Percentiles rank a stretch among this genome's conserved stretches.
Evolutionary conservation across 2,113 vertebrate genomes (phyloP).

Genomic region (Tauraco erythrolophus): DNA sequence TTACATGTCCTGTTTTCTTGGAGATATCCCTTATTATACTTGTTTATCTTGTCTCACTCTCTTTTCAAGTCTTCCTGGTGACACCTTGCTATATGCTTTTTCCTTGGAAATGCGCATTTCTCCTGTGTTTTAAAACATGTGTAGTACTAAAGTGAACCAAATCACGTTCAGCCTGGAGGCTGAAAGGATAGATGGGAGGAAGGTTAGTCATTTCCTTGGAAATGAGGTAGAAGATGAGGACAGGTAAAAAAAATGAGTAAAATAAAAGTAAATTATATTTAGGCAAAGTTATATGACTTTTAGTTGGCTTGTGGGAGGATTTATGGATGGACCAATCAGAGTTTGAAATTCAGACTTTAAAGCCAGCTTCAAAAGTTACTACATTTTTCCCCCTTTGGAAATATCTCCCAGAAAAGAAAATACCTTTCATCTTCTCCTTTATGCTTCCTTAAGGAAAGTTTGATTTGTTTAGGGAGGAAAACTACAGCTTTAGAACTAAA

Average conservation of each 20-base stretch:
- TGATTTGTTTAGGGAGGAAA: constrained; percentile 18
- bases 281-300: not conserved
- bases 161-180: not conserved
- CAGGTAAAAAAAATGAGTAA: not conserved
- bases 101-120: not conserved
- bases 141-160: not conserved
- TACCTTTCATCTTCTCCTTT: constrained; percentile 22
- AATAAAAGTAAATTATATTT: constrained; percentile 12
- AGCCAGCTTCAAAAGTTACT: not conserved
- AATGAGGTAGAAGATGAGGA: constrained; percentile 10
- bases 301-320: not conserved
- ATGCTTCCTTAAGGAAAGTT: constrained; percentile 28
- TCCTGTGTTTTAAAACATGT: not conserved
- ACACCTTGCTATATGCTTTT: not conserved
- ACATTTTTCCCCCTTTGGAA: not conserved
- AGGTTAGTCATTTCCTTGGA: constrained; percentile 33
- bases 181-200: not conserved
- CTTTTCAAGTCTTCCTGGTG: not conserved
- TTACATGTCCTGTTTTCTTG: not conserved
- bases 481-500: not conserved
- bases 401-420: constrained; percentile 17
- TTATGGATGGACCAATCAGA: constrained; percentile 16
- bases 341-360: constrained; percentile 13
- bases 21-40: not conserved
- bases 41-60: not conserved